phyloP scores from a whole-genome alignment of 2,888 invertebrate species.

The Eremobia ochroleuca region DNA sequence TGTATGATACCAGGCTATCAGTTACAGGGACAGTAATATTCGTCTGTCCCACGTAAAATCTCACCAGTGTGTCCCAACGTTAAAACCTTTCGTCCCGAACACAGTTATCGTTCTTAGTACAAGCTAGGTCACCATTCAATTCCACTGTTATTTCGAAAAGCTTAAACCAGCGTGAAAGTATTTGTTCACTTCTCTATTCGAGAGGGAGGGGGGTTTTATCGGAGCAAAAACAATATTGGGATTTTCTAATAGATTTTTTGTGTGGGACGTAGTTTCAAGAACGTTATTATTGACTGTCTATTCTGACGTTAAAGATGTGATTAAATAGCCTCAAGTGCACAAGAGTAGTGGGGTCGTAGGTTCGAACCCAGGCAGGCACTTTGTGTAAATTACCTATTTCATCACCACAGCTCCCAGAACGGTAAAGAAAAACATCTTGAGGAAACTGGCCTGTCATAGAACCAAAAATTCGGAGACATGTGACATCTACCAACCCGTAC shows the following conservation, averaged over 20 bases:
- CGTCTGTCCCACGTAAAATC: background rate
- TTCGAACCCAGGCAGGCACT: background rate
- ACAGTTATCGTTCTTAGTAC: slow-evolving; percentile 21
- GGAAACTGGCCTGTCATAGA: too few relatives aligned
- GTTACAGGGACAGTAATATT: background rate
- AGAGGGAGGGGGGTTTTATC: slow-evolving; percentile 18
- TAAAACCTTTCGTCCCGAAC: slow-evolving; percentile 9
- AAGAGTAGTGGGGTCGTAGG: background rate
- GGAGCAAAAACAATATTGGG: slow-evolving; percentile 42
- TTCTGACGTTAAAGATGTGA: background rate
- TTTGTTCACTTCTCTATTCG: slow-evolving; percentile 48
- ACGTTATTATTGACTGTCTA: background rate
- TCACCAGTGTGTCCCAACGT: background rate
- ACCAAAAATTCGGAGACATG: too few relatives aligned
- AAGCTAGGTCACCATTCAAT: slow-evolving; percentile 46
- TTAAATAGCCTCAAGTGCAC: background rate
- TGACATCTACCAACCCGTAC: too few relatives aligned
- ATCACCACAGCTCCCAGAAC: too few relatives aligned
- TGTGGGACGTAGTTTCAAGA: slow-evolving; percentile 6
- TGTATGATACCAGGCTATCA: background rate
- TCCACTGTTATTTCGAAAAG: slow-evolving; percentile 52
- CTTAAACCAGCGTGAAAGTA: slow-evolving; percentile 44
- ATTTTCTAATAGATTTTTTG: slow-evolving; percentile 24
- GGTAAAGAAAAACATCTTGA: too few relatives aligned
- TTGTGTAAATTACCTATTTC: too few relatives aligned